A percentile compares a stretch with the other conserved stretches of the same genome.
Evolutionary conservation across 2,797 vertebrate species (phyloP).

Genomic region (Heterohyrax brucei): DNA sequence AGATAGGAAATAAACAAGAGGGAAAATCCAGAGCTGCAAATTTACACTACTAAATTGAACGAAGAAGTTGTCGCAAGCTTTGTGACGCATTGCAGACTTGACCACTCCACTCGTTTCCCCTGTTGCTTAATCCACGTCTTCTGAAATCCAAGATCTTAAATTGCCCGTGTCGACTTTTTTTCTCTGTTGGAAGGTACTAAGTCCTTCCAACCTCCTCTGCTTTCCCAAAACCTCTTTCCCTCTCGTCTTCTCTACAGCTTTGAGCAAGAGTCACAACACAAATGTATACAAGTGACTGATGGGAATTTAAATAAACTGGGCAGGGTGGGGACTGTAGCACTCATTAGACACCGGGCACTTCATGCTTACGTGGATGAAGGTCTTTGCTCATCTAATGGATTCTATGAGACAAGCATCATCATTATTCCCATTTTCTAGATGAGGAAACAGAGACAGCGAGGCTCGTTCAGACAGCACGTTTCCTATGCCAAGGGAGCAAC

Average conservation of each 20-base stretch:
- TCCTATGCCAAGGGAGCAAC: neutral
- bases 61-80: neutral
- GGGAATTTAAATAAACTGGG: neutral
- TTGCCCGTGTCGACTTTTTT: neutral
- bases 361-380: neutral
- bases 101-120: neutral
- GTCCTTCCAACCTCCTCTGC: neutral
- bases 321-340: neutral
- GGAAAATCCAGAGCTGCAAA: neutral
- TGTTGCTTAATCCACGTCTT: neutral
- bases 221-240: slow-evolving; percentile 11
- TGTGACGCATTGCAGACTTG: neutral
- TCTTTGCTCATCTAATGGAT: neutral
- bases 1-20: neutral
- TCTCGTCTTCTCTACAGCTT: neutral
- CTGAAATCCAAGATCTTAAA: neutral
- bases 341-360: neutral
- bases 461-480: neutral
- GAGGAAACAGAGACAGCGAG: neutral
- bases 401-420: neutral
- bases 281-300: neutral
- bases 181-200: neutral
- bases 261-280: neutral
- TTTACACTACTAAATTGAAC: neutral
- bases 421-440: neutral